Evolutionary conservation across 92 coral and sea anemone species (phyloP), one percentile per base, ranked within the genome.

Genomic region (Pocillopora grandis): DNA sequence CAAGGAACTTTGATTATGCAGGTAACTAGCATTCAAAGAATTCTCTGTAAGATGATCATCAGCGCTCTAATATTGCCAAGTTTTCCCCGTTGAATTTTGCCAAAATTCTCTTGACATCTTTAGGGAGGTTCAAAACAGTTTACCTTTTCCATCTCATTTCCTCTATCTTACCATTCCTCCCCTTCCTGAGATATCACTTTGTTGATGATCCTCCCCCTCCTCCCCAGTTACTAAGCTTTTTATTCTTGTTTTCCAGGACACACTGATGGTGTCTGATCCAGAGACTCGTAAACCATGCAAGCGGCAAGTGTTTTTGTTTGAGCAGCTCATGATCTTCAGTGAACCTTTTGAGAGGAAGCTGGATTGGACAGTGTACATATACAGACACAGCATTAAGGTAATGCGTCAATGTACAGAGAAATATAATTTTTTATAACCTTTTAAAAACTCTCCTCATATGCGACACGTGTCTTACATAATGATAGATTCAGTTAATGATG

Each of bases 281-380:
- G 95, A 92, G 69, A 89, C 90, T 64, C 95, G 93, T 14, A 96
- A 96, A 71, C 95, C 93, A 12, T 94, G 95, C 86, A 96, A 88
- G 84, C 91, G 99, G 69, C 95, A 97, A 18, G 99, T 96, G 83
- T 96, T 96, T 84, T 89, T 96, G 60, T 96, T 96, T 59, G 99
- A 96, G 75, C 99, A 96, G 65, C 95, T 96, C 21, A 92, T 96
- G 80, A 94, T 96, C 83, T 96, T 96, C 72, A 96, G 99, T 75
- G 99, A 96, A 73, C 98, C 98, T 19, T 96, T 96, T 79, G 99
- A 96, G 81, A 87, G 99, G 77, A 96, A 92, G 75, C 77, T 76
- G 75, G 98, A 96, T 66, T 96, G 99, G 99, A 96, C 99, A 3
- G 99, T 96, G 63, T 96, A 94, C 76, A 96, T 96, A 72, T 96